Evolutionary conservation across 1,140 invertebrate genomes (phyloP).

Genomic region (Coenobita brevimanus): DNA sequence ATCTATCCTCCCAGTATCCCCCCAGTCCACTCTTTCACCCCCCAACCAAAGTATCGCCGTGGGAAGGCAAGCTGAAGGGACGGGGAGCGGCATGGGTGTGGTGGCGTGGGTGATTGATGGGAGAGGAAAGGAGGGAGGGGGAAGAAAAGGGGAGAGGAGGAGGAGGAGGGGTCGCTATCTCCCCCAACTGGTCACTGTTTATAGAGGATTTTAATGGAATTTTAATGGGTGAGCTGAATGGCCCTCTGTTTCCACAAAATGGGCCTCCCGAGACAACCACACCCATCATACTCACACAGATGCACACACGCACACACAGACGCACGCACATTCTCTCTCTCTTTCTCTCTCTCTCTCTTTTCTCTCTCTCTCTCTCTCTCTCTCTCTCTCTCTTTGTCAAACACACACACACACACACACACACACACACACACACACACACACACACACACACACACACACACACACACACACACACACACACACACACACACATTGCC

Average conservation of each 20-base stretch:
- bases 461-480: slow-evolving; percentile 9
- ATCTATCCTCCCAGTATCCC: no score
- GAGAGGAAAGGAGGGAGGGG: not conserved
- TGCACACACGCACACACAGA: not conserved
- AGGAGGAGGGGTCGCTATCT: slow-evolving; percentile 17
- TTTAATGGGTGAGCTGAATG: slow-evolving; percentile 47
- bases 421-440: not conserved
- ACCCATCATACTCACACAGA: not conserved
- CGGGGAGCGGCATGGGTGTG: not conserved
- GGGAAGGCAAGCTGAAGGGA: no score
- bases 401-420: not conserved
- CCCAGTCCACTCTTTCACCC: no score
- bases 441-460: not conserved
- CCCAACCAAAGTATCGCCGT: no score
- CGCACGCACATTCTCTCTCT: not conserved
- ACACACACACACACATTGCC: not conserved
- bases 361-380: not conserved
- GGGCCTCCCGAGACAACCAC: slow-evolving; percentile 28
- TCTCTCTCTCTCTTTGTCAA: not conserved
- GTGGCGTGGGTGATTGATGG: not conserved
- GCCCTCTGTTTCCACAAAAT: slow-evolving; percentile 46
- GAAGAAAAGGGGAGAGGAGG: not conserved
- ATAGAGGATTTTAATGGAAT: slow-evolving; percentile 58
- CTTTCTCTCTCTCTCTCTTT: not conserved
- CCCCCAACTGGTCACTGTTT: slow-evolving; percentile 54